Evolutionary conservation across 92 coral and sea anemone genomes (phyloP).

Genomic region (Epizoanthus fatuus): DNA sequence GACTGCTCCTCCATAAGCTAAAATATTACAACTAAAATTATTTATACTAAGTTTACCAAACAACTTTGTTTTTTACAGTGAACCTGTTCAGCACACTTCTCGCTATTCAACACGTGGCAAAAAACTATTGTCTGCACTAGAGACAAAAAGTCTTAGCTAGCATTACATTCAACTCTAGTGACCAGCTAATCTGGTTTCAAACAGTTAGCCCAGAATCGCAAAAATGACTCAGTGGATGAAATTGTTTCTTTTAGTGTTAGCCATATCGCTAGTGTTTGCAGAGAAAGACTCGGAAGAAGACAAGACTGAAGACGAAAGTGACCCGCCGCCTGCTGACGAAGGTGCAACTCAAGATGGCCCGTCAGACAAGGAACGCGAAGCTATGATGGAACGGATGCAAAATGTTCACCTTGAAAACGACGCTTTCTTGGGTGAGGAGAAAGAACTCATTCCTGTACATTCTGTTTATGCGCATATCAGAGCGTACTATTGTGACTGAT

Average conservation of each 20-base stretch:
- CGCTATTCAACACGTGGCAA: conserved; percentile 33
- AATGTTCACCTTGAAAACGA: conserved; percentile 75
- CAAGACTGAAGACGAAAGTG: conserved; percentile 17
- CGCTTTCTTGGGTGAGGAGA: conserved; percentile 85
- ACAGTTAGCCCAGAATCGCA: background rate
- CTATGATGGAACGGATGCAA: conserved; percentile 50
- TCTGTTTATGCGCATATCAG: background rate
- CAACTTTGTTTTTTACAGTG: conserved; percentile 9
- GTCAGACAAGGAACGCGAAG: conserved; percentile 32
- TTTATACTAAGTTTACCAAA: background rate
- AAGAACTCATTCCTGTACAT: background rate
- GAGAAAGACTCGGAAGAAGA: conserved; percentile 21
- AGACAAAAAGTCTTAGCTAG: conserved; percentile 10
- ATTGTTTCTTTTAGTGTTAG: conserved; percentile 1
- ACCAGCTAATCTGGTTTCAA: no score
- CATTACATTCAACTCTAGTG: background rate
- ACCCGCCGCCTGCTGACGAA: background rate
- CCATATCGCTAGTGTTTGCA: conserved; percentile 23
- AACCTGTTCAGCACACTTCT: background rate
- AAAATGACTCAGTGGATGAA: conserved; percentile 27
- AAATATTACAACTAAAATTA: background rate
- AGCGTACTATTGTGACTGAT: background rate
- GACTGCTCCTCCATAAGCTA: background rate
- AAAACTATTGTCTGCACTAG: background rate
- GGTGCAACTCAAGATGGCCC: conserved; percentile 9